Evolutionary conservation across 2,113 vertebrate species (phyloP).

Genomic region (Sapajus apella): DNA sequence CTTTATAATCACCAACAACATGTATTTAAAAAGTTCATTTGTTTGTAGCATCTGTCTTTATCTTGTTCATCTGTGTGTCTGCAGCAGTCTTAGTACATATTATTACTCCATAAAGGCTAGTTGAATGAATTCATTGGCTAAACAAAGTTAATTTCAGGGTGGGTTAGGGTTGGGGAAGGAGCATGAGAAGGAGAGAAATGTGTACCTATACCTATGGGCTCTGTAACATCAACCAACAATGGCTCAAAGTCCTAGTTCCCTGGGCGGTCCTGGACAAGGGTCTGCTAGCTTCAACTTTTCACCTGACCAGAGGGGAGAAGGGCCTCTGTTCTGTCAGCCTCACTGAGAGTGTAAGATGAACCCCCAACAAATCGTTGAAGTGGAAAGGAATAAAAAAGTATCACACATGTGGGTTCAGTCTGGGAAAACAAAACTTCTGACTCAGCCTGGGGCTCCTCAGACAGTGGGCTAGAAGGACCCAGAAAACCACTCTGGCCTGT

Average conservation of each 20-base stretch:
- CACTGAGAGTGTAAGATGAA: not conserved
- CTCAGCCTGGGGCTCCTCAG: conserved; percentile 20
- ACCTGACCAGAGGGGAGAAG: not conserved
- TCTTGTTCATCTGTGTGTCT: conserved; percentile 18
- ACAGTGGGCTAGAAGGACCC: not conserved
- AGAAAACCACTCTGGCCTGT: conserved; percentile 44
- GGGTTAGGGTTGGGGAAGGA: not conserved
- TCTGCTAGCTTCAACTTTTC: conserved; percentile 52
- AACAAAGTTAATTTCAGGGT: not conserved
- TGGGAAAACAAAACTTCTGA: conserved; percentile 61
- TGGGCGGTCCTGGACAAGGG: conserved; percentile 8
- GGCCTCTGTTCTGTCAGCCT: conserved; percentile 10
- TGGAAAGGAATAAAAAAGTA: conserved; percentile 43
- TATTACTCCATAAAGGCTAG: not conserved
- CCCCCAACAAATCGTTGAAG: conserved; percentile 44
- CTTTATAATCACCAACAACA: conserved; percentile 5
- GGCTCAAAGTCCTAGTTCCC: not conserved
- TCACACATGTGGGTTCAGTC: conserved; percentile 46
- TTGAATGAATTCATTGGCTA: not conserved
- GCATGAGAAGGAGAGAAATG: not conserved
- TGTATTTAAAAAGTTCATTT: not conserved
- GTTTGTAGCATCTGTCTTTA: not conserved
- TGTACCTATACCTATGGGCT: not conserved
- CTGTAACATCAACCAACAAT: not conserved
- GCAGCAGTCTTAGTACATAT: not conserved